These are phyloP conservation scores for Rhabditoides inermis DNA, from an alignment of 2,888 invertebrate species.

Conservation along the genomic window DNA sequence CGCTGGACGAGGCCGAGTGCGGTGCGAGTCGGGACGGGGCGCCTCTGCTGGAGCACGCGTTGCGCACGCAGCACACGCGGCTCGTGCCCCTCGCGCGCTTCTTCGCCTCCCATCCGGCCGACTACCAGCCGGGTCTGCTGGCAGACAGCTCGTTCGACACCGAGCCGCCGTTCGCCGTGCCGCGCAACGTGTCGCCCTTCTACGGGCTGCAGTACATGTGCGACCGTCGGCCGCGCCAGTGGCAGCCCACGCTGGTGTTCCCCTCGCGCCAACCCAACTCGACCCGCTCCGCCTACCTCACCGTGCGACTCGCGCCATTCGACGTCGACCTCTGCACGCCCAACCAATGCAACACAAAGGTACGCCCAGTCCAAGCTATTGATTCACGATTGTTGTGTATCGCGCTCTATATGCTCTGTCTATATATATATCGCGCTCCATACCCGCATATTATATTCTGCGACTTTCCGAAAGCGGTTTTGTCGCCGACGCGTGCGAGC, in stretches of 20 bases:
- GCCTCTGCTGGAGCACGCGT: conserved; percentile 16
- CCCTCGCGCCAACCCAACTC: conserved; percentile 17
- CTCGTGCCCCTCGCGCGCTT: conserved; percentile 21
- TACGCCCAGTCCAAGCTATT: too few species aligned
- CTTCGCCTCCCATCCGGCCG: conserved; percentile 24
- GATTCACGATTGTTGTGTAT: too few species aligned
- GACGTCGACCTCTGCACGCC: conserved; percentile 22
- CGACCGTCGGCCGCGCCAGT: conserved; percentile 9
- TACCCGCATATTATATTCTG: neutral
- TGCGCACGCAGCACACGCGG: conserved; percentile 15
- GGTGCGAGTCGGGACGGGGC: conserved; percentile 22
- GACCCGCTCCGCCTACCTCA: conserved; percentile 16
- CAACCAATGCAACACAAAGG: conserved; percentile 22
- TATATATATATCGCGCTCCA: neutral
- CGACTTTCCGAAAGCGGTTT: neutral
- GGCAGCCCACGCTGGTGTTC: conserved; percentile 24
- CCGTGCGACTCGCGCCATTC: conserved; percentile 20
- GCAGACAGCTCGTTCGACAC: conserved; percentile 11
- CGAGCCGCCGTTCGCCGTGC: conserved; percentile 13
- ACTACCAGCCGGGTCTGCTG: conserved; percentile 12
- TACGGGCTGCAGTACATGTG: conserved; percentile 17
- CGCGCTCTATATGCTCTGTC: neutral
- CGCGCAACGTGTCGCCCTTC: conserved; percentile 9
- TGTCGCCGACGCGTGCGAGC: neutral
- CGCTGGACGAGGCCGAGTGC: conserved; percentile 18